phyloP scores from a whole-genome alignment of 2,888 invertebrate species.

The Microctonus brassicae region DNA sequence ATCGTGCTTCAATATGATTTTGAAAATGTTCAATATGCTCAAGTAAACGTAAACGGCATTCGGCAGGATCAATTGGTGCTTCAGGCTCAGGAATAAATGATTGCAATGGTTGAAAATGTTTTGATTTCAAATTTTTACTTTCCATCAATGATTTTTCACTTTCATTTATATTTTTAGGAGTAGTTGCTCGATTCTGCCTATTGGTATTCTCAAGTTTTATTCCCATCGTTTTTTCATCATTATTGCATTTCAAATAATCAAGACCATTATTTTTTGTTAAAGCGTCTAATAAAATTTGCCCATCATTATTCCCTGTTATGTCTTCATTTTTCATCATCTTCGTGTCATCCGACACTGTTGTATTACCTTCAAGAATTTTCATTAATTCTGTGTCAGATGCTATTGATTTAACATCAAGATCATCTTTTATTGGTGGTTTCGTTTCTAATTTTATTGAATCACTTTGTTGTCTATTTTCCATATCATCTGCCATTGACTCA shows the following conservation, averaged over 20 bases:
- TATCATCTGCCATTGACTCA: slow-evolving; percentile 40
- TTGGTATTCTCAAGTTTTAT: slow-evolving; percentile 47
- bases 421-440: slow-evolving; percentile 58
- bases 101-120: slow-evolving; percentile 19
- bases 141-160: neutral
- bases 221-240: slow-evolving; percentile 35
- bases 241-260: slow-evolving; percentile 26
- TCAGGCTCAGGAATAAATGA: slow-evolving; percentile 81
- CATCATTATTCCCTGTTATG: slow-evolving; percentile 44
- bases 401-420: slow-evolving; percentile 63
- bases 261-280: slow-evolving; percentile 51
- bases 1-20: slow-evolving; percentile 77
- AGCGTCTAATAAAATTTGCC: slow-evolving; percentile 58
- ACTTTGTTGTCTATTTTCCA: slow-evolving; percentile 41
- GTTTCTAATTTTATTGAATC: slow-evolving; percentile 53
- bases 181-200: neutral
- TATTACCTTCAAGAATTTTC: slow-evolving; percentile 66
- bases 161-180: neutral
- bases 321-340: slow-evolving; percentile 54
- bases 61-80: slow-evolving; percentile 83
- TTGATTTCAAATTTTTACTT: slow-evolving; percentile 10
- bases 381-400: slow-evolving; percentile 66
- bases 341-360: slow-evolving; percentile 56
- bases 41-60: slow-evolving; percentile 82
- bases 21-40: slow-evolving; percentile 85